Evolutionary conservation across 2,113 vertebrate species (phyloP), one percentile per base, ranked within the genome.

Genomic region (Corythaixoides concolor): DNA sequence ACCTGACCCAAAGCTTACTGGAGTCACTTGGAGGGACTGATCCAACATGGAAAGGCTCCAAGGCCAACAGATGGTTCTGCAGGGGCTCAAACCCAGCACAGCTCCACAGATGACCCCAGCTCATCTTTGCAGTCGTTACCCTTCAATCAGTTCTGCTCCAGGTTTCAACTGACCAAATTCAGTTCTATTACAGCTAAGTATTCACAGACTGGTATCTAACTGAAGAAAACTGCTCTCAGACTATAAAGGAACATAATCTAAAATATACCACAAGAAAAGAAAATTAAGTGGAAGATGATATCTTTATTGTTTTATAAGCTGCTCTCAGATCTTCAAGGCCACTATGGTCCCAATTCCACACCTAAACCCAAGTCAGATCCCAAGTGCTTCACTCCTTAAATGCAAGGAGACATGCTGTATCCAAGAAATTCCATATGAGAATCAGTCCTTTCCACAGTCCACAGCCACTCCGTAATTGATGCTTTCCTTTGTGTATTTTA

Each of bases 391-490:
- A 39, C 39, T 39, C 39, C 11, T 39, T 39, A 39, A 39, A 39
- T 39, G 39, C 39, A 39, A 77, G 21, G 30, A 66, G 7, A 37
- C 23, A 69, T 1, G 1, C 6, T 0, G 0, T 6, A 41, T 12
- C 47, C 30, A 85, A 50, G 30, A 47, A 86, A 32, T 52, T 30
- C 43, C 59, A 35, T 23, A 6, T 6, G 64, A 84, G 26, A 49
- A 43, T 43, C 4, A 1, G 12, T 49, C 47, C 55, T 74, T 70
- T 13, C 37, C 59, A 50, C 1, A 58, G 60, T 21, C 55, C n/a
- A 45, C 15, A 85, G 76, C 14, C 70, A n/a, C 28, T 30, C 6
- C 0, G 1, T 66, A 88, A 86, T 28, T 49, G 19, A 55, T 56
- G 24, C 28, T 74, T 78, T 84, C 85, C 73, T 45, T 59, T 20